Conservation (phyloP, 2,113 vertebrate genomes). For the Boleophthalmus pectinirostris region DNA sequence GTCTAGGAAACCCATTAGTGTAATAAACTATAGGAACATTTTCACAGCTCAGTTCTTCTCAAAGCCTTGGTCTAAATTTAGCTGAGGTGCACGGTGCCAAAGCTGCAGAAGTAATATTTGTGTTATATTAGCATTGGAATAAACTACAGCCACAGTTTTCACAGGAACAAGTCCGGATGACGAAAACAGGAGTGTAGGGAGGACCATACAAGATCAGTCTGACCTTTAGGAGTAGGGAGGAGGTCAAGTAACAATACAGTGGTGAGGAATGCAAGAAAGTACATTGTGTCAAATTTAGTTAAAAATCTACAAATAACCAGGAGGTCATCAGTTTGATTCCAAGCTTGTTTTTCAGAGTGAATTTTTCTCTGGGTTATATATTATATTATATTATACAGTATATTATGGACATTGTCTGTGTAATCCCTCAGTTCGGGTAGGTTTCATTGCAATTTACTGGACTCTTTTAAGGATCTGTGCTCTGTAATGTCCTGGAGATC, state of each 20-base stretch:
- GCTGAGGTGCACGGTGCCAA: slow-evolving; percentile 32
- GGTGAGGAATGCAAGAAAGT: neutral
- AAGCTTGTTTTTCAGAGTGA: neutral
- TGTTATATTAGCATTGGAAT: slow-evolving; percentile 18
- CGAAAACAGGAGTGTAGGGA: neutral
- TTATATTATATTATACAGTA: too few relatives aligned
- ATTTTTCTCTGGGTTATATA: neutral
- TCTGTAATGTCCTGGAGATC: neutral
- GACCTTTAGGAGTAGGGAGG: neutral
- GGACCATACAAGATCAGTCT: neutral
- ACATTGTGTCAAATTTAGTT: neutral
- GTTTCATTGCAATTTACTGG: neutral
- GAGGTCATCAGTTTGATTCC: neutral
- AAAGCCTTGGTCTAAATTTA: slow-evolving; percentile 45
- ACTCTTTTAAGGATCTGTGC: neutral
- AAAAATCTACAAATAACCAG: neutral
- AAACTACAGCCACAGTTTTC: neutral
- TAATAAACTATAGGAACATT: slow-evolving; percentile 29
- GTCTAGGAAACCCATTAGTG: slow-evolving; percentile 10
- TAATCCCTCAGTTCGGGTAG: too few relatives aligned
- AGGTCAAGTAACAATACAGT: neutral
- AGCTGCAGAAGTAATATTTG: slow-evolving; percentile 53
- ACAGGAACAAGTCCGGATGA: slow-evolving; percentile 12
- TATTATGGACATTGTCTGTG: too few relatives aligned
- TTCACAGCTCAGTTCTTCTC: slow-evolving; percentile 25